Evolutionary conservation across 2,888 invertebrate species (phyloP), one percentile per base, ranked within the genome.

Genomic region (Tanytarsus gracilentus): DNA sequence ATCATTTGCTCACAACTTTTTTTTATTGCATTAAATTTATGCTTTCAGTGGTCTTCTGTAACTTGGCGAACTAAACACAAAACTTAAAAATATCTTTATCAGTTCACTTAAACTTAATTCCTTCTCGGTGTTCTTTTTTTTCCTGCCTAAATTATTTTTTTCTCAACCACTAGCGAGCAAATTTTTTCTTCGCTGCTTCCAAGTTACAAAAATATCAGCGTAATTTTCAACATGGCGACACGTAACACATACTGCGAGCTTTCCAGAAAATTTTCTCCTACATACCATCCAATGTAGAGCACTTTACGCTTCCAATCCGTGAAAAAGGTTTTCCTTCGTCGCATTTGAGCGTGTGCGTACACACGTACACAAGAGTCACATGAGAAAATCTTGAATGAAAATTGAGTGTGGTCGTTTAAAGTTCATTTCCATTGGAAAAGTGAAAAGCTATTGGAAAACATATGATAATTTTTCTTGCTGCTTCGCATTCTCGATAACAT

Each of bases 171-270:
- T 27, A 49, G 49, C 49, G 49, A 49, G 49, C 25, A 49, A 27
- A 11, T 49, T 40, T 40, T 40, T 49, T 49, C 21, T 49, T 49
- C 49, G 49, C 44, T 44, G 44, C 27, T 49, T 49, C 49, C 49
- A 49, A 49, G 49, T 49, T 49, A 49, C 26, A 49, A 49, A 49
- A 49, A 49, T 49, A 49, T 49, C 49, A 49, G 49, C 49, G 49
- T 49, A 49, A 49, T 49, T 44, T 49, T 49, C 49, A 49, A 49
- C 49, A 49, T 49, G 49, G 49, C 49, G 49, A 49, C 44, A 44
- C 44, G 44, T 44, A 44, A 18, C 23, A 23, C n/a, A n/a, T n/a
- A n/a, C n/a, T 44, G 23, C 44, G 44, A 23, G 44, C 23, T 44
- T 18, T 44, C 21, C 23, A 44, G 18, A 21, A 44, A 40, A 44